These are phyloP conservation scores for Chaitophorus viminalis DNA, from an alignment of 2,888 invertebrate genomes.

Conservation along the genomic window DNA sequence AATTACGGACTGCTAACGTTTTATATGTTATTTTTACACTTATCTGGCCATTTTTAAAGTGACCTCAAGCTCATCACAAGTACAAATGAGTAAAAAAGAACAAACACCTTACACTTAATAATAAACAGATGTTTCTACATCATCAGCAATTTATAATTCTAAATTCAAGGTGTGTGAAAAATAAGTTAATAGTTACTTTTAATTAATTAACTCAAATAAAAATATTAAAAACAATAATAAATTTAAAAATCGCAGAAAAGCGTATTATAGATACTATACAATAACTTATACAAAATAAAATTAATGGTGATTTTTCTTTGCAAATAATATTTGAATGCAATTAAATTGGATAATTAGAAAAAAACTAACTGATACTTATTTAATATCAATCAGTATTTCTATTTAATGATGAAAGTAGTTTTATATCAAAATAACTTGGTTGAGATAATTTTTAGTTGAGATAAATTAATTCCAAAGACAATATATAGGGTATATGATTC, in stretches of 20 bases:
- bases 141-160: background rate
- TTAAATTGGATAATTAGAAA: too few relatives aligned
- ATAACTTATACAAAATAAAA: too few relatives aligned
- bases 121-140: background rate
- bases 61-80: background rate
- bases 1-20: constrained; percentile 22
- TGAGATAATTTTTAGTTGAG: too few relatives aligned
- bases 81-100: background rate
- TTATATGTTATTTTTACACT: constrained; percentile 2
- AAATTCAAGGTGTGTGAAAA: background rate
- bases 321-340: too few relatives aligned
- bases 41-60: constrained; percentile 8
- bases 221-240: background rate
- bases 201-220: background rate
- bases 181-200: background rate
- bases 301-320: too few relatives aligned
- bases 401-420: too few relatives aligned
- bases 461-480: too few relatives aligned
- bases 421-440: too few relatives aligned
- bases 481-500: too few relatives aligned
- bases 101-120: background rate
- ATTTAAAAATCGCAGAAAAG: background rate
- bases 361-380: too few relatives aligned
- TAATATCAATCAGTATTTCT: too few relatives aligned
- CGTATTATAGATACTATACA: too few relatives aligned